Conservation (phyloP, 2,113 vertebrate genomes). For the Romanogobio albipinnatus region DNA sequence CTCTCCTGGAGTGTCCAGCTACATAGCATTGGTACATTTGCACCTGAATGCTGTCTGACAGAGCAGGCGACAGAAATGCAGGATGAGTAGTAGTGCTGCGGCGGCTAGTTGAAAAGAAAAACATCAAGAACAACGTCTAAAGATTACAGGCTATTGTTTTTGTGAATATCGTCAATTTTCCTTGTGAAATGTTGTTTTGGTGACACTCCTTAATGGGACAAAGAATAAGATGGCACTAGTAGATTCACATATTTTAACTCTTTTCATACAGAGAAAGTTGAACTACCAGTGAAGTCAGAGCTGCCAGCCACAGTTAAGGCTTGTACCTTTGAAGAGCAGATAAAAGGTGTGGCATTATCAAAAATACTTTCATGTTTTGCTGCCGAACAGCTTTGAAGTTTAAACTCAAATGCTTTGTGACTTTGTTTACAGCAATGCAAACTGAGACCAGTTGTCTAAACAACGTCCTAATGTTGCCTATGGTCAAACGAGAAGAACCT, state of each 20-base stretch:
- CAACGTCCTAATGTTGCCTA: slow-evolving; percentile 79
- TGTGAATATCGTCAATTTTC: not conserved
- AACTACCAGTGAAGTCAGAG: slow-evolving; percentile 91
- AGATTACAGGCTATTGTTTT: not conserved
- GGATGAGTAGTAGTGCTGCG: not conserved
- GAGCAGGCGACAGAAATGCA: not conserved
- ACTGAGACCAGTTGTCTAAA: slow-evolving; percentile 66
- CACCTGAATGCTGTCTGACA: not conserved
- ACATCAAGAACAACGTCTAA: not conserved
- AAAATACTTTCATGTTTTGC: not conserved
- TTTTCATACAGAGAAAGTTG: slow-evolving; percentile 76
- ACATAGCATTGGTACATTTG: not conserved
- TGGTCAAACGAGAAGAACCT: slow-evolving; percentile 91
- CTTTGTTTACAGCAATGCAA: slow-evolving; percentile 69
- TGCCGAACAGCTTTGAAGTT: not conserved
- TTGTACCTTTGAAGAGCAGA: slow-evolving; percentile 92
- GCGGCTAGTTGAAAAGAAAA: not conserved
- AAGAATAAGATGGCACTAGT: not conserved
- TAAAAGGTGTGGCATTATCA: slow-evolving; percentile 81
- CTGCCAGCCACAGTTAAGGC: slow-evolving; percentile 84
- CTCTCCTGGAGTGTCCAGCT: not conserved
- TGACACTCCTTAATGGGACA: not conserved
- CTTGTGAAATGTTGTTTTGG: not conserved
- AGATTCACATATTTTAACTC: not conserved
- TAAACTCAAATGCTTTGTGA: slow-evolving; percentile 27